Evolutionary conservation across 2,888 invertebrate species (phyloP).

Genomic region (Idaea aversata): DNA sequence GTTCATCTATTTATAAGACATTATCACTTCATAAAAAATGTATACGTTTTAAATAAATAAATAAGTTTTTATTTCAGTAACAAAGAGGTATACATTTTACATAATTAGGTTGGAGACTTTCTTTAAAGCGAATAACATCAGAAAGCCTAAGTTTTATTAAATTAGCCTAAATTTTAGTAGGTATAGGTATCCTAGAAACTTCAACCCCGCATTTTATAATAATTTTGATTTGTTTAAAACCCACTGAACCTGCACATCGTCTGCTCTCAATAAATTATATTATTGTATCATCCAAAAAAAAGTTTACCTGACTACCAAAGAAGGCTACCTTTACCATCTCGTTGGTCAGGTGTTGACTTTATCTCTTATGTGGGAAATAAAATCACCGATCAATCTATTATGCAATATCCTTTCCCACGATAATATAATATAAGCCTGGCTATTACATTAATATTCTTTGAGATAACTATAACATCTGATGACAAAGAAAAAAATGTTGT

Average conservation of each 20-base stretch:
- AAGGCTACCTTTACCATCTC: conserved; percentile 39
- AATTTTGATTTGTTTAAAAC: background rate
- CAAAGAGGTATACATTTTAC: too few relatives aligned
- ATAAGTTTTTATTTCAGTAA: too few relatives aligned
- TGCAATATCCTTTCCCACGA: conserved; percentile 62
- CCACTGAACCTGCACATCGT: background rate
- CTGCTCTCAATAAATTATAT: background rate
- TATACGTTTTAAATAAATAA: too few relatives aligned
- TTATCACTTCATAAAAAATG: too few relatives aligned
- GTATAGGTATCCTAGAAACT: background rate
- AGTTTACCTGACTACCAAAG: conserved; percentile 61
- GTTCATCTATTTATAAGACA: too few relatives aligned
- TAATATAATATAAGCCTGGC: conserved; percentile 22
- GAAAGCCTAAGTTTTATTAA: too few relatives aligned
- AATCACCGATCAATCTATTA: conserved; percentile 43
- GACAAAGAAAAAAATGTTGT: conserved; percentile 10
- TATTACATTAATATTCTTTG: background rate
- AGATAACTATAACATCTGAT: conserved; percentile 28
- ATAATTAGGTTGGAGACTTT: too few relatives aligned
- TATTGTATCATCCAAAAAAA: conserved; percentile 36
- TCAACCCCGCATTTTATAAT: background rate
- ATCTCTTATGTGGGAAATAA: conserved; percentile 40
- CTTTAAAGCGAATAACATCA: too few relatives aligned
- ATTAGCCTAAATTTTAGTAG: background rate
- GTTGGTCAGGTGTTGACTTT: conserved; percentile 62